Percentiles rank a stretch among this genome's conserved stretches.
Evolutionary conservation across 2,113 vertebrate species (phyloP).

Genomic region (Theropithecus gelada): DNA sequence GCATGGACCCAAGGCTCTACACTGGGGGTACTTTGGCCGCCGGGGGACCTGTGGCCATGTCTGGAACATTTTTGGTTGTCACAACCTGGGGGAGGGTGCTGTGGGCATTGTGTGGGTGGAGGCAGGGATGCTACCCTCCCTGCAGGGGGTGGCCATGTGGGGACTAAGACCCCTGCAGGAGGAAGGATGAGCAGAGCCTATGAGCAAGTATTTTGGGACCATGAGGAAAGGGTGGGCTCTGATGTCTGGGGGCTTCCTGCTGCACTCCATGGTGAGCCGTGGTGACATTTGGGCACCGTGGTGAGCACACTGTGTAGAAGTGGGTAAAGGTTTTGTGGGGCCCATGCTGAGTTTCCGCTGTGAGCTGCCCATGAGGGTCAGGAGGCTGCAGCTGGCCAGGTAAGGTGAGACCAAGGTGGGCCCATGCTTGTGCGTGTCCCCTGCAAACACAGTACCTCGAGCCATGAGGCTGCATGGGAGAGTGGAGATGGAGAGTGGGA

Average conservation of each 20-base stretch:
- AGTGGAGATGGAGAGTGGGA: neutral
- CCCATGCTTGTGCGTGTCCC: neutral
- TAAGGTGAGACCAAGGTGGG: fast-evolving
- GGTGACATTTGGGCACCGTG: fast-evolving
- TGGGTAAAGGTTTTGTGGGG: no score
- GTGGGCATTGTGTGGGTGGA: neutral
- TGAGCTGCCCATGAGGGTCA: neutral
- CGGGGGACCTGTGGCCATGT: neutral
- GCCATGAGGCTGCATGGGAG: fast-evolving
- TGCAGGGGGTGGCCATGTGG: neutral
- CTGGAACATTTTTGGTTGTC: no score
- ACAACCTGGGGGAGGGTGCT: no score
- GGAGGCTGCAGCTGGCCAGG: neutral
- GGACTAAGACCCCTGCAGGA: neutral
- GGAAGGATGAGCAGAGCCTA: fast-evolving
- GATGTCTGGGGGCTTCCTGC: neutral
- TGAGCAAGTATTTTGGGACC: neutral
- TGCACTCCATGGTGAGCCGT: fast-evolving
- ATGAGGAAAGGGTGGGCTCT: fast-evolving
- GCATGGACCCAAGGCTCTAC: neutral
- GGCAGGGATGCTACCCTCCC: neutral
- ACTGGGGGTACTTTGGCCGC: neutral
- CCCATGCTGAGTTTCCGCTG: neutral
- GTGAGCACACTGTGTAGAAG: fast-evolving
- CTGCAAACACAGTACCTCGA: fast-evolving